Percentiles rank a stretch among this genome's conserved stretches.
Conservation (phyloP, 2,888 invertebrate genomes). For the Alentia gelatinosa region DNA sequence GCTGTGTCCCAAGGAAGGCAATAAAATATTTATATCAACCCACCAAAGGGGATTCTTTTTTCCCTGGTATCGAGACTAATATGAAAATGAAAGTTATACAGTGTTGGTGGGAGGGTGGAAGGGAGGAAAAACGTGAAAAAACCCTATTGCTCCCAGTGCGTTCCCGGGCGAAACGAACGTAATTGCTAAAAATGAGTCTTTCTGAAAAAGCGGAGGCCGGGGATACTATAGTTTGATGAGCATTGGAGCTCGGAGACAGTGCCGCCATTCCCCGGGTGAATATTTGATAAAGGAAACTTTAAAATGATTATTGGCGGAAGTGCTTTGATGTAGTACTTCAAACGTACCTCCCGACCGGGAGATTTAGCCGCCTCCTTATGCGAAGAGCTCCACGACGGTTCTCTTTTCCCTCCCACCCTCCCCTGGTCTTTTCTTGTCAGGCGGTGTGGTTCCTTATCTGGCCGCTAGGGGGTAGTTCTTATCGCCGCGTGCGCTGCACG, state of each 20-base stretch:
- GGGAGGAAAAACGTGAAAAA: background rate
- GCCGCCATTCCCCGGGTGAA: conserved; percentile 38
- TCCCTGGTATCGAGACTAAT: conserved; percentile 37
- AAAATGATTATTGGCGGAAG: conserved; percentile 52
- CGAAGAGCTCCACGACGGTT: background rate
- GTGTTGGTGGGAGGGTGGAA: background rate
- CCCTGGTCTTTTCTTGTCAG: background rate
- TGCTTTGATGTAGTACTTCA: conserved; percentile 50
- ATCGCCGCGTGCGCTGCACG: background rate
- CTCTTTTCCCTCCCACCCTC: background rate
- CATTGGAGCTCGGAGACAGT: conserved; percentile 2
- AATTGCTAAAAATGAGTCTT: conserved; percentile 48
- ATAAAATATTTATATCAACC: conserved; percentile 37
- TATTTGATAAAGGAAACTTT: conserved; percentile 54
- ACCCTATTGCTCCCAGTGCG: background rate
- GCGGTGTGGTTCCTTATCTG: background rate
- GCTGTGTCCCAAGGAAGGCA: conserved; percentile 5
- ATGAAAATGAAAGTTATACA: conserved; percentile 52
- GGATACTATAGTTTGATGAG: conserved; percentile 33
- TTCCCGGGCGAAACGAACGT: background rate
- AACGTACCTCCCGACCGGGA: conserved; percentile 44
- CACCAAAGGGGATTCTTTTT: background rate
- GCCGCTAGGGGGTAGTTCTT: background rate
- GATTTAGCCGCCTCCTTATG: conserved; percentile 12
- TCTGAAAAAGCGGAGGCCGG: background rate